phyloP scores from a whole-genome alignment of 1,140 invertebrate species.

The Drosophila ogumai region DNA sequence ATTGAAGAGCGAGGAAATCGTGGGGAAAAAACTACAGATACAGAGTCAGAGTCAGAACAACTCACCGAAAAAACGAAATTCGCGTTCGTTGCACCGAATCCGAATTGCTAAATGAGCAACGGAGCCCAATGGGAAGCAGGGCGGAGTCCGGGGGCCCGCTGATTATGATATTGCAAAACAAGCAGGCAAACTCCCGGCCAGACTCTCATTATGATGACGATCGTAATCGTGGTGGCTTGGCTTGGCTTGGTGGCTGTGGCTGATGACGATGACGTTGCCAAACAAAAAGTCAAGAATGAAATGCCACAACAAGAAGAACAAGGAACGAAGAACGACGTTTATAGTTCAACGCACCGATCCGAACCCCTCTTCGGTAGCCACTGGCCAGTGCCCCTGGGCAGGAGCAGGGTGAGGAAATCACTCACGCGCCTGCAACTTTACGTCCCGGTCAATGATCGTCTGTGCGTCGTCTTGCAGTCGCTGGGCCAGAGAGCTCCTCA shows the following conservation, averaged over 20 bases:
- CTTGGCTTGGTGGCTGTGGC: conserved; percentile 7
- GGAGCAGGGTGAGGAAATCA: conserved; percentile 47
- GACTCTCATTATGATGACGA: conserved; percentile 62
- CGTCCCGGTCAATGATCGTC: conserved; percentile 73
- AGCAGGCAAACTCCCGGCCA: conserved; percentile 53
- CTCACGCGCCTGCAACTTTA: conserved; percentile 58
- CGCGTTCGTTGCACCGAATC: conserved; percentile 70
- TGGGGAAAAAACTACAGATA: conserved; percentile 15
- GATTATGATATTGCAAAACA: conserved; percentile 77
- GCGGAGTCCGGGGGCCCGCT: conserved; percentile 35
- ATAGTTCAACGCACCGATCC: conserved; percentile 76
- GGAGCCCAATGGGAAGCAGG: neutral
- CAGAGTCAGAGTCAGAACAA: conserved; percentile 33
- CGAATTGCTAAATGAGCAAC: conserved; percentile 52
- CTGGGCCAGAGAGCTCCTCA: conserved; percentile 35
- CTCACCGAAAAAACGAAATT: conserved; percentile 40
- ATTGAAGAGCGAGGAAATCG: conserved; percentile 1
- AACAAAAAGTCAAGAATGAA: conserved; percentile 79
- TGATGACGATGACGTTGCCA: conserved; percentile 75
- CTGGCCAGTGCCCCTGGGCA: conserved; percentile 60
- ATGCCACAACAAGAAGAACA: conserved; percentile 58
- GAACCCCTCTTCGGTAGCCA: conserved; percentile 47
- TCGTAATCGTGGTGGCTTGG: conserved; percentile 51
- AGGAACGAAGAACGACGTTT: conserved; percentile 66
- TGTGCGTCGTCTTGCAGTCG: conserved; percentile 27